Percentiles rank a stretch among this genome's conserved stretches.
Evolutionary conservation across 2,797 vertebrate genomes (phyloP).

Genomic region (Sebastes steindachneri): DNA sequence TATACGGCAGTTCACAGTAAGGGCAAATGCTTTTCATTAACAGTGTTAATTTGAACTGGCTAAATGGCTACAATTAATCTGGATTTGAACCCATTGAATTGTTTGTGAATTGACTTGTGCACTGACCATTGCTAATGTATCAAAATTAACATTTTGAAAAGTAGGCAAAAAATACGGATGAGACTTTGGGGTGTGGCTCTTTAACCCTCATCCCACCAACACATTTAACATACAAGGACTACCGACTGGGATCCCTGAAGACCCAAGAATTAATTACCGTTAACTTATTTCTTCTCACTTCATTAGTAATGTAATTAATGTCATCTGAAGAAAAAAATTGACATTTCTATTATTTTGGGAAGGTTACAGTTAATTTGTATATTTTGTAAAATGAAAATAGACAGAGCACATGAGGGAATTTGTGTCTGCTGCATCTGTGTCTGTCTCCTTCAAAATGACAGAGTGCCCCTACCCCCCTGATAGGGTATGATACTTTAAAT

Average conservation of each 20-base stretch:
- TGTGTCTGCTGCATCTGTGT: neutral
- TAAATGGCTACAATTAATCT: neutral
- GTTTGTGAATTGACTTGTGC: neutral
- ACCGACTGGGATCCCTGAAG: too few species aligned
- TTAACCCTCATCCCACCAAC: neutral
- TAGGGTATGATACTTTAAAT: neutral
- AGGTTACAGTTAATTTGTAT: neutral
- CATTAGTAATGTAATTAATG: neutral
- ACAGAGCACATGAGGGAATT: neutral
- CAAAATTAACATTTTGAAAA: neutral
- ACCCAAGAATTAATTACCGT: too few species aligned
- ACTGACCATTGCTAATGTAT: neutral
- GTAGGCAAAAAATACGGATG: neutral
- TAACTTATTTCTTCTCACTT: neutral
- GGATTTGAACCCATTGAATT: neutral
- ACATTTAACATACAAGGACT: neutral
- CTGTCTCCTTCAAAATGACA: neutral
- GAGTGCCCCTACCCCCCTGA: too few species aligned
- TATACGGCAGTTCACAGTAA: conserved; percentile 94
- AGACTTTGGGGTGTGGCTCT: neutral
- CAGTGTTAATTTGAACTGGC: neutral
- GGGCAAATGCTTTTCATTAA: conserved; percentile 8
- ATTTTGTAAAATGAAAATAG: neutral
- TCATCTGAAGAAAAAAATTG: neutral
- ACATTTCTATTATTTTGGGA: too few species aligned